These are phyloP conservation scores for Lacanobia wlatinum DNA, from an alignment of 2,888 invertebrate species.

Conservation along the genomic window DNA sequence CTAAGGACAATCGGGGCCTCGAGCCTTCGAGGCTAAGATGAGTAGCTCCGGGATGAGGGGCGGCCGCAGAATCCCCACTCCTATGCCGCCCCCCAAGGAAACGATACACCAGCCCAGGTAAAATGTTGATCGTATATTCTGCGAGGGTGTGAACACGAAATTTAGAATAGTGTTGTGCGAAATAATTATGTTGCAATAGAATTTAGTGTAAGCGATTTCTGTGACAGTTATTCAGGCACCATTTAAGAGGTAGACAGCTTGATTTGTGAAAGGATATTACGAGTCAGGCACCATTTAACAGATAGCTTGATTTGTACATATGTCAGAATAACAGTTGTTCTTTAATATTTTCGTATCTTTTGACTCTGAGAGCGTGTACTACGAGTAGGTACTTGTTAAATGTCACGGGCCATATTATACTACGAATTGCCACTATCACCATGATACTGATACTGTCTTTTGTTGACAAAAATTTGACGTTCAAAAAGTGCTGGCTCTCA, in stretches of 20 bases:
- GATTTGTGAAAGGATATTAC: conserved; percentile 1
- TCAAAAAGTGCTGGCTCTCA: too few relatives aligned
- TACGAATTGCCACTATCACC: too few relatives aligned
- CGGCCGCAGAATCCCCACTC: conserved; percentile 86
- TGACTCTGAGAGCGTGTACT: too few relatives aligned
- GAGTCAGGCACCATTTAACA: conserved; percentile 1
- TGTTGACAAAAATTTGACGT: too few relatives aligned
- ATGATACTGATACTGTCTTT: too few relatives aligned
- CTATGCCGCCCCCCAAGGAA: conserved; percentile 85
- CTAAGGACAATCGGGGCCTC: conserved; percentile 71
- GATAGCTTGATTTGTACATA: neutral
- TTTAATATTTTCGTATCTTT: neutral
- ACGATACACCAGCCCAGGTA: conserved; percentile 69
- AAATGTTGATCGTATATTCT: conserved; percentile 33
- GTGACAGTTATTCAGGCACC: neutral
- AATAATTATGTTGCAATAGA: conserved; percentile 5
- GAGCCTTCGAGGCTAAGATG: conserved; percentile 73
- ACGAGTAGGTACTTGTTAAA: neutral
- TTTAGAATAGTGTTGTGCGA: conserved; percentile 8
- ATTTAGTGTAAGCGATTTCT: neutral
- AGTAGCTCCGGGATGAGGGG: conserved; percentile 79
- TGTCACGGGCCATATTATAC: too few relatives aligned
- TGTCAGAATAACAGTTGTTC: neutral
- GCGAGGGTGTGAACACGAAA: conserved; percentile 14
- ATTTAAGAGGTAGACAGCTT: neutral